Evolutionary conservation across 35 echinoderm and acorn worm species (phyloP), one percentile per base, ranked within the genome.

Genomic region (Hemicentrotus pulcherrimus): DNA sequence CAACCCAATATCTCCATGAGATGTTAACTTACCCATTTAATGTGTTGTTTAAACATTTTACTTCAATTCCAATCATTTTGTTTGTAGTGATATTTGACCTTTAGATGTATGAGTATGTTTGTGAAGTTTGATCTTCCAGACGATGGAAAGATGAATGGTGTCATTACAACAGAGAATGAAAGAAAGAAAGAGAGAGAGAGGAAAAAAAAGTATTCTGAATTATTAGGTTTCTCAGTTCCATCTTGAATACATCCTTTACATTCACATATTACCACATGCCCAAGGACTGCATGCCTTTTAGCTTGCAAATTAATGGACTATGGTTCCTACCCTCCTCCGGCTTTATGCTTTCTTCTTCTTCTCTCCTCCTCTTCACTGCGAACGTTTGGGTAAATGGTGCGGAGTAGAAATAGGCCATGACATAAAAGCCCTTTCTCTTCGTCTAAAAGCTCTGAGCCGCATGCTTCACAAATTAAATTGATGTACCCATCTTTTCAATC

Each of bases 401-500:
- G 0, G 65, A 28, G 65, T 22, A 78, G 65, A 78, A 78, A 78
- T 78, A 78, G 65, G 65, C 65, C 65, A 78, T 78, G 65, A 78
- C 65, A 78, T 78, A n/a, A 78, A 78, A 28, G 65, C 65, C 65
- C 19, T 78, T 78, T 78, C 65, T 78, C 65, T 78, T 22, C 65
- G 24, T 78, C 65, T 78, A 78, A 78, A 78, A 78, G 65, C 65
- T 28, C 65, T 78, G 65, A n/a, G 65, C 65, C 28, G 28, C 65
- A 78, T 78, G 65, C 65, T 78, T 78, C 65, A 78, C 65, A 78
- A 78, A 78, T 78, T 78, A 78, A 78, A 28, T 78, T 78, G 65
- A 78, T 78, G 65, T 78, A 22, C 65, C 65, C 19, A 78, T 78
- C 65, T 78, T 78, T 28, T 78, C 65, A 78, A 78, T 78, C 65